These are phyloP conservation scores for Metalampra italica DNA, from an alignment of 2,888 invertebrate genomes.

Conservation along the genomic window DNA sequence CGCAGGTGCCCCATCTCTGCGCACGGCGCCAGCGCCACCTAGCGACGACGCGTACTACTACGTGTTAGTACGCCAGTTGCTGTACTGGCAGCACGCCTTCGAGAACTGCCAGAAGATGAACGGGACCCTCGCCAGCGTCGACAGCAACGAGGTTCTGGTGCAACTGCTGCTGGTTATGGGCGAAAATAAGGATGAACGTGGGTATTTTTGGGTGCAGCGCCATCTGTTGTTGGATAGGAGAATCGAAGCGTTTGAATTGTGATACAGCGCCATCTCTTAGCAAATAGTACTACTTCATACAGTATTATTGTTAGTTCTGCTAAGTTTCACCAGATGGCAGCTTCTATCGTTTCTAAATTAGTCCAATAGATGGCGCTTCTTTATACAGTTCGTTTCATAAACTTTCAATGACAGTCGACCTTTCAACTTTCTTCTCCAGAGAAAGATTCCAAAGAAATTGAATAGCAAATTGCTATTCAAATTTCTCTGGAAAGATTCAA, in stretches of 20 bases:
- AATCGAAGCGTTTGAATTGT: background rate
- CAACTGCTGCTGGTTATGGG: conserved; percentile 62
- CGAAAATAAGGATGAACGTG: conserved; percentile 62
- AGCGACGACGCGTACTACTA: conserved; percentile 63
- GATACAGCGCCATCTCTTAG: conserved; percentile 3
- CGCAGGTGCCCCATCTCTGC: conserved; percentile 30
- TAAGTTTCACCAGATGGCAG: no score
- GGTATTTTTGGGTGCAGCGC: conserved; percentile 22
- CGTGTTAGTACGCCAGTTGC: conserved; percentile 45
- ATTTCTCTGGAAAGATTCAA: no score
- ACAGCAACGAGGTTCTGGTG: conserved; percentile 47
- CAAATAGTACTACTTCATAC: no score
- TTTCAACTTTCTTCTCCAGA: no score
- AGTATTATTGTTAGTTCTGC: no score
- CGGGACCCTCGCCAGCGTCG: conserved; percentile 52
- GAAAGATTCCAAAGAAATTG: no score
- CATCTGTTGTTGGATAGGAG: conserved; percentile 2
- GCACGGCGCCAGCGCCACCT: conserved; percentile 32
- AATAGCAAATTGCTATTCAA: no score
- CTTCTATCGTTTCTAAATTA: no score
- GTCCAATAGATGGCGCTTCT: no score
- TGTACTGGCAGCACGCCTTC: conserved; percentile 63
- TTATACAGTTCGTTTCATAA: no score
- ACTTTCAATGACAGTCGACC: no score
- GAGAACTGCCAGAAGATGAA: conserved; percentile 64